Conservation (phyloP, 2,888 invertebrate genomes). For the Augochlorella aurata region DNA sequence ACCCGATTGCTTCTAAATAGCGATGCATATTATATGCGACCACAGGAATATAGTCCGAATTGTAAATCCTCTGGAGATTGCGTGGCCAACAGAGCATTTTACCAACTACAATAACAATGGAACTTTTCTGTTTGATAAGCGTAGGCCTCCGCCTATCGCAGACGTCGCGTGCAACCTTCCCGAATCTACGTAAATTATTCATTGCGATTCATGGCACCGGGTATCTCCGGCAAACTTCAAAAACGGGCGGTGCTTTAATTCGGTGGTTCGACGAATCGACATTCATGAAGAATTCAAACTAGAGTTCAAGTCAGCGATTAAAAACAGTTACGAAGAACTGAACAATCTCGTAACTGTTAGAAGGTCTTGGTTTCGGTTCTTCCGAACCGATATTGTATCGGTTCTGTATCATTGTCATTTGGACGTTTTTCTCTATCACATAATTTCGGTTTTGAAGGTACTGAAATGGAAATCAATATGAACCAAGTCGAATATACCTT, state of each 20-base stretch:
- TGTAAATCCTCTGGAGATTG: neutral
- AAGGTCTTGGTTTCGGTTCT: too few species aligned
- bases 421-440: too few species aligned
- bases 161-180: conserved; percentile 9
- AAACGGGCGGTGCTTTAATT: neutral
- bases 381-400: too few species aligned
- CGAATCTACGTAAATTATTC: conserved; percentile 3
- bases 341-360: too few species aligned
- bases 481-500: too few species aligned
- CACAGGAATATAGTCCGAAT: neutral
- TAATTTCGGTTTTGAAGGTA: too few species aligned
- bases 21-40: conserved; percentile 41
- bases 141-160: neutral
- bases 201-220: neutral
- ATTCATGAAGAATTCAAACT: neutral
- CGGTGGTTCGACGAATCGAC: neutral
- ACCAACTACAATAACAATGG: conserved; percentile 10
- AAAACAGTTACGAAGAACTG: too few species aligned
- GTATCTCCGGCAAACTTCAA: neutral
- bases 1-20: conserved; percentile 53
- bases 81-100: conserved; percentile 15
- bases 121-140: neutral
- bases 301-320: too few species aligned
- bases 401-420: too few species aligned
- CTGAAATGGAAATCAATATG: too few species aligned